phyloP scores from a whole-genome alignment of 2,888 invertebrate genomes.

The Lasioglossum vierecki region DNA sequence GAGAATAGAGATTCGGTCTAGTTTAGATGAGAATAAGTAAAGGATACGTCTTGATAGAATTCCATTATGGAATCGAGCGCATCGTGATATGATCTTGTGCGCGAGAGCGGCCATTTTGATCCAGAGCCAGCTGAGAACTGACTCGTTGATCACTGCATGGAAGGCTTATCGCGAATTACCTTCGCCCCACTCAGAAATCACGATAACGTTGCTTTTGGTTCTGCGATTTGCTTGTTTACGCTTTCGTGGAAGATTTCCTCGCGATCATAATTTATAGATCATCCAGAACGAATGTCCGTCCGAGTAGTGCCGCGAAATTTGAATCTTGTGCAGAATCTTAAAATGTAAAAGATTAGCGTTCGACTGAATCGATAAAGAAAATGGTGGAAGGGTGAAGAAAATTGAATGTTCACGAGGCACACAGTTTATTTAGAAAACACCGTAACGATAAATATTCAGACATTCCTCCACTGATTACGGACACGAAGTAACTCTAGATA shows the following conservation, averaged over 20 bases:
- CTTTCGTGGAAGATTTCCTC: background rate
- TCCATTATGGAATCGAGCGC: slow-evolving; percentile 48
- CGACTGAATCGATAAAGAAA: background rate
- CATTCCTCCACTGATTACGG: background rate
- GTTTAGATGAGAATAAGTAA: slow-evolving; percentile 43
- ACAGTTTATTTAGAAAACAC: slow-evolving; percentile 50
- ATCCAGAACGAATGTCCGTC: too few relatives aligned
- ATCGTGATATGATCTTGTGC: slow-evolving; percentile 61
- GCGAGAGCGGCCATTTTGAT: slow-evolving; percentile 73
- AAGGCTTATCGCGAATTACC: background rate
- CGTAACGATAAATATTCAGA: slow-evolving; percentile 40
- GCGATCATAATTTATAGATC: background rate
- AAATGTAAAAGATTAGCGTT: background rate
- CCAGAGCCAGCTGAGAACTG: slow-evolving; percentile 51
- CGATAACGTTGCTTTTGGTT: background rate
- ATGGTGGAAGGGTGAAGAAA: background rate
- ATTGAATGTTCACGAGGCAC: background rate
- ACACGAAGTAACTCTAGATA: background rate
- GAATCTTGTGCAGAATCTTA: background rate
- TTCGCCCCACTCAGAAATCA: background rate
- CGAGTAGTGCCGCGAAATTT: background rate
- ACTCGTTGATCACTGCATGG: slow-evolving; percentile 31
- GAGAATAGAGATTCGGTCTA: background rate
- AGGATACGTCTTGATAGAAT: slow-evolving; percentile 77
- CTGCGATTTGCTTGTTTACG: background rate